These are phyloP conservation scores for Drosophila histrio DNA, from an alignment of 2,888 invertebrate species.

Conservation along the genomic window DNA sequence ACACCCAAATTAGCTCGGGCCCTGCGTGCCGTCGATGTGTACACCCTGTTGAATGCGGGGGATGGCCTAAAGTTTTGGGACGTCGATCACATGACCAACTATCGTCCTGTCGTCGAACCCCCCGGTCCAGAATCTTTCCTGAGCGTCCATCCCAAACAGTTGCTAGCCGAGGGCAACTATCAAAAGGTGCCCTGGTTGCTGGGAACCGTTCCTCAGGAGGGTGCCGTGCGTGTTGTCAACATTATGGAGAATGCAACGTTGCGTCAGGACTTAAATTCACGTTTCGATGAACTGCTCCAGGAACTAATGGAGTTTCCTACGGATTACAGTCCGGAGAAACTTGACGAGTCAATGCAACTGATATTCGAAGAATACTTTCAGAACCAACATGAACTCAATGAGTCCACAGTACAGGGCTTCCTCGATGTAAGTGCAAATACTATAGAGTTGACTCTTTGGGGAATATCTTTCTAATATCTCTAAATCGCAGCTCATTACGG, in stretches of 20 bases:
- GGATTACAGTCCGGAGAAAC: constrained; percentile 27
- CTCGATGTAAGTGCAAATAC: constrained; percentile 58
- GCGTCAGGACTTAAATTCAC: constrained; percentile 72
- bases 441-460: not conserved
- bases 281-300: constrained; percentile 77
- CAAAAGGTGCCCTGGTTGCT: constrained; percentile 85
- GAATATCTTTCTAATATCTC: not conserved
- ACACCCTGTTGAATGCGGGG: constrained; percentile 82
- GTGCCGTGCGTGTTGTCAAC: constrained; percentile 84
- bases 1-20: constrained; percentile 82
- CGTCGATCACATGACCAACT: constrained; percentile 85
- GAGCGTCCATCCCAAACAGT: constrained; percentile 82
- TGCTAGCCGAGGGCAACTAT: constrained; percentile 83
- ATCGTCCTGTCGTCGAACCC: constrained; percentile 84
- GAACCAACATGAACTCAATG: constrained; percentile 69
- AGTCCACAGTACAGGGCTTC: constrained; percentile 72
- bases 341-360: constrained; percentile 43
- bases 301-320: constrained; percentile 78
- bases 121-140: constrained; percentile 83
- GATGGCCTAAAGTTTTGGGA: constrained; percentile 85
- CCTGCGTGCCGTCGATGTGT: constrained; percentile 83
- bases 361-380: constrained; percentile 76
- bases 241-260: constrained; percentile 77
- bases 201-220: constrained; percentile 85
- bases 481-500: constrained; percentile 84